Percentiles rank a stretch among this genome's conserved stretches.
phyloP scores from a whole-genome alignment of 2,113 vertebrate genomes.

The Amazona vittata region DNA sequence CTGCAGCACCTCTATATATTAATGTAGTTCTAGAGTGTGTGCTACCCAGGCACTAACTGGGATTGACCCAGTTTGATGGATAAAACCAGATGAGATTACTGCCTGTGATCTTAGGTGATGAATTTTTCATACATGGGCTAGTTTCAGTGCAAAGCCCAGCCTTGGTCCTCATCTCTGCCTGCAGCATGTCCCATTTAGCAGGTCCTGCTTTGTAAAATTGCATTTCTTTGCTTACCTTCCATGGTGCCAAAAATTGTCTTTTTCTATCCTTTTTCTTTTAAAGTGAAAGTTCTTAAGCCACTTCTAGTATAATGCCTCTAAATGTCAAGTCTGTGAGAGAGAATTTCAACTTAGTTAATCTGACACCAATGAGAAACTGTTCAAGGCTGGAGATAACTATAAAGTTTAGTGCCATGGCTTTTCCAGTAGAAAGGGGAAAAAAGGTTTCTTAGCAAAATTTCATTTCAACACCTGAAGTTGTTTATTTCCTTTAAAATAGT shows the following conservation, averaged over 20 bases:
- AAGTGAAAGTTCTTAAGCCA: slow-evolving; percentile 46
- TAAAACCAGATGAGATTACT: background rate
- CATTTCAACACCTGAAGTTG: background rate
- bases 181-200: background rate
- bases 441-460: slow-evolving; percentile 9
- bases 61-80: background rate
- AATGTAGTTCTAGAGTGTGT: background rate
- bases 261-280: background rate
- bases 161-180: background rate
- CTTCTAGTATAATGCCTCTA: slow-evolving; percentile 48
- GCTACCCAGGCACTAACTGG: background rate
- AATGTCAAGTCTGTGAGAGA: slow-evolving; percentile 42
- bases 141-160: background rate
- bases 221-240: slow-evolving; percentile 16
- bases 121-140: background rate
- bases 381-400: slow-evolving; percentile 32
- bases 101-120: background rate
- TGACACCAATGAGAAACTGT: slow-evolving; percentile 63
- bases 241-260: background rate
- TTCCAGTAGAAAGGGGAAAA: background rate
- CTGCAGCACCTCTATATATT: background rate
- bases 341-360: slow-evolving; percentile 67
- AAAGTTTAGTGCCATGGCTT: slow-evolving; percentile 46
- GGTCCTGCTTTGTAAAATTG: background rate
- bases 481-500: slow-evolving; percentile 10